Conservation (phyloP, 2,113 vertebrate species). For the Sclerurus mexicanus region DNA sequence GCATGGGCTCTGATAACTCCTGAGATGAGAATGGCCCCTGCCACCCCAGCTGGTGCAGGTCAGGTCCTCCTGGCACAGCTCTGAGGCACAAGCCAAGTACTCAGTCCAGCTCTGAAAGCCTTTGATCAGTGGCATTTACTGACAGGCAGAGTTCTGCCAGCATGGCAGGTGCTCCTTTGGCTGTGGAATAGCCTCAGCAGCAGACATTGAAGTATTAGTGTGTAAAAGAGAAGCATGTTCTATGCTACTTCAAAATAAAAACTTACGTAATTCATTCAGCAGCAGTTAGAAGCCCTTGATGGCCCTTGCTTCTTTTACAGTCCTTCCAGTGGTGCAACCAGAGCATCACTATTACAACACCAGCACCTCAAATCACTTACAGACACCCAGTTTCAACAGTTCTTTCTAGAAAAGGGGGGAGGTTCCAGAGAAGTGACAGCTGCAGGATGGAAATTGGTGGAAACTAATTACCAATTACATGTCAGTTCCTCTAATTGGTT, state of each 20-base stretch:
- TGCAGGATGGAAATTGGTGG: background rate
- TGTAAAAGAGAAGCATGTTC: background rate
- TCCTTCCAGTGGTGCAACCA: background rate
- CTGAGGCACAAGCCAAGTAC: background rate
- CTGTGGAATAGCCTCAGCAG: background rate
- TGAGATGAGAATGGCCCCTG: background rate
- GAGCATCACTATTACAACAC: fast-evolving
- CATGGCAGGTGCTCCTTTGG: background rate
- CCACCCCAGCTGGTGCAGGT: background rate
- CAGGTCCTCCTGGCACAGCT: background rate
- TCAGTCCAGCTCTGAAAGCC: background rate
- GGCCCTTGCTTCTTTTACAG: background rate
- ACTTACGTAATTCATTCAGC: background rate
- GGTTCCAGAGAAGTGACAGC: background rate
- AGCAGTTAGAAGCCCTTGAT: background rate
- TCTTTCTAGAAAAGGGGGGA: background rate
- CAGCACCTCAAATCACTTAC: background rate
- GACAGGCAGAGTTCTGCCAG: background rate
- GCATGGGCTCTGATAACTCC: fast-evolving
- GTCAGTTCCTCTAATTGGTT: background rate
- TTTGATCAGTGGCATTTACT: background rate
- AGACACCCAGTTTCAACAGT: background rate
- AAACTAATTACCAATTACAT: background rate
- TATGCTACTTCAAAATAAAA: background rate
- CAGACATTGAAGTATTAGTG: fast-evolving